Evolutionary conservation across 2,888 invertebrate genomes (phyloP), one percentile per base, ranked within the genome.

Genomic region (Crocallis elinguaria): DNA sequence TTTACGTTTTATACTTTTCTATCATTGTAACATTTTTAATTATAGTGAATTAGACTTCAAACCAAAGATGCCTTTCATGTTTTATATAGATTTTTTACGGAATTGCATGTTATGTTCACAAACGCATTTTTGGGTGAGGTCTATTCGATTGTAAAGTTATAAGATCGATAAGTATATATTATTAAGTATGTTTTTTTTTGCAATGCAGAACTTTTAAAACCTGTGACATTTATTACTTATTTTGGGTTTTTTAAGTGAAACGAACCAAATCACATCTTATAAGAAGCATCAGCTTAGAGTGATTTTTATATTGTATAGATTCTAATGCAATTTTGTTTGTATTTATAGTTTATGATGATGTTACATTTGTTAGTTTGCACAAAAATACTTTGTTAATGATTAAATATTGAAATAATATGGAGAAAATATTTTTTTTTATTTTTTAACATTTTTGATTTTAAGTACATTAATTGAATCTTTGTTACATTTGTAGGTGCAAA

Each of bases 281-380:
- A 21, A 35, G 21, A 2, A 43, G 59, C 56, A 50, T 60, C 51
- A 43, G 56, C 57, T 53, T 57, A 43, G 19, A 49, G 62, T 49
- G 51, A 57, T 51, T 51, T 49, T 46, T 49, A 42, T 45, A 53
- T 51, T 63, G 53, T 79, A 70, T 75, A 73, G 74, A 75, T 76
- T 81, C 59, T 84, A 82, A 81, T 75, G 74, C 78, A 82, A 86
- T 85, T 86, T 84, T 90, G 86, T 88, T 90, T 84, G 77, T 84
- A 82, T 84, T 79, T 69, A 87, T 86, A 91, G 83, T 91, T 87
- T 91, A 91, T 88, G 75, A 83, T 77, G 78, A 82, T 69, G 89
- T 91, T 74, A 73, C 76, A 79, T 78, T 87, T 85, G 85, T 87
- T 87, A 81, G 80, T 81, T 81, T 81, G 82, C 85, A 86, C 81